phyloP scores from a whole-genome alignment of 2,888 invertebrate species.

The Horisme vitalbata region DNA sequence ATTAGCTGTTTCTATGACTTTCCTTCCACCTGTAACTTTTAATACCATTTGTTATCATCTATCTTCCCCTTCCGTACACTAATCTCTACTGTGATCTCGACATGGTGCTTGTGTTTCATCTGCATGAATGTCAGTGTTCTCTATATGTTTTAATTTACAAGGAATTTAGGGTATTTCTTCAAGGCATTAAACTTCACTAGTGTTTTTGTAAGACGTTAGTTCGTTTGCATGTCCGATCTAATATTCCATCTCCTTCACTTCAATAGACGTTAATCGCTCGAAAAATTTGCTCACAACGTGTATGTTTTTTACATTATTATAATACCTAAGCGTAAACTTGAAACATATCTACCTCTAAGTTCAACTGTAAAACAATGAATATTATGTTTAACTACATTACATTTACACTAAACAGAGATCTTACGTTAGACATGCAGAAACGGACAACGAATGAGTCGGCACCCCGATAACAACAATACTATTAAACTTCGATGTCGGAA shows the following conservation, averaged over 20 bases:
- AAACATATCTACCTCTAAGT: conserved; percentile 59
- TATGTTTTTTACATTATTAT: conserved; percentile 55
- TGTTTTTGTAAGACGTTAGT: conserved; percentile 3
- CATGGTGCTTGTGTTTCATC: conserved; percentile 18
- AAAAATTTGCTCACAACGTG: conserved; percentile 69
- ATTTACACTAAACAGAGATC: conserved; percentile 71
- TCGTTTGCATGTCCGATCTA: conserved; percentile 24
- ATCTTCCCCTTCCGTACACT: neutral
- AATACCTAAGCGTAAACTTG: conserved; percentile 74
- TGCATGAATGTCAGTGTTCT: conserved; percentile 2
- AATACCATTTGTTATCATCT: neutral
- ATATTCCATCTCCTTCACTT: conserved; percentile 23
- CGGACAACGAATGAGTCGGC: conserved; percentile 46
- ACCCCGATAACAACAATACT: conserved; percentile 54
- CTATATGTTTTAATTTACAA: neutral
- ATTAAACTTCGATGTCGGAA: conserved; percentile 74
- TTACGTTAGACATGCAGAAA: conserved; percentile 76
- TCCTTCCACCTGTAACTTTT: conserved; percentile 33
- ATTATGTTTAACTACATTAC: conserved; percentile 56
- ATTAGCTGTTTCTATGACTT: conserved; percentile 51
- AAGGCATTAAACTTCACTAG: neutral
- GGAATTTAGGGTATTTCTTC: neutral
- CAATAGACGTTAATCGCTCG: conserved; percentile 64
- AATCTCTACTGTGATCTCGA: conserved; percentile 17
- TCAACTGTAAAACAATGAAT: conserved; percentile 57